These are phyloP conservation scores for Telmatherina bonti DNA, from an alignment of 2,797 vertebrate species.

Conservation along the genomic window DNA sequence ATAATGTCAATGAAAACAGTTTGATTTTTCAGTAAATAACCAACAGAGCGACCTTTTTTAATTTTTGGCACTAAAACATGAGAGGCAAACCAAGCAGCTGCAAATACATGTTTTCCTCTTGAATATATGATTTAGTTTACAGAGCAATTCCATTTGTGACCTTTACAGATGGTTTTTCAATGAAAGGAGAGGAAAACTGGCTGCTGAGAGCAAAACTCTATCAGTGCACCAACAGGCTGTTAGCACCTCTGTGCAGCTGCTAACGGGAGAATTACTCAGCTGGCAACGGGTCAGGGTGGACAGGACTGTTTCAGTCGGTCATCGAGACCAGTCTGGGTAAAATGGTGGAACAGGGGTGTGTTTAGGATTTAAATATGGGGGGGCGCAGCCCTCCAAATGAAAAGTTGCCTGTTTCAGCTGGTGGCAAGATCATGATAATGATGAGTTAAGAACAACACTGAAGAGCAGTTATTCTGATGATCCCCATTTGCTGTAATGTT, in stretches of 20 bases:
- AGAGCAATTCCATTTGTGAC: background rate
- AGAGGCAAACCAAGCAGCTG: background rate
- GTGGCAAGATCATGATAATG: no score
- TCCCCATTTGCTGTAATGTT: no score
- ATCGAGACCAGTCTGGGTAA: slow-evolving; percentile 3
- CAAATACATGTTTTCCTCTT: background rate
- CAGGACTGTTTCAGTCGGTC: slow-evolving; percentile 30
- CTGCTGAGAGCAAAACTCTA: slow-evolving; percentile 38
- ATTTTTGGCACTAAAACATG: background rate
- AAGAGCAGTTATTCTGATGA: no score
- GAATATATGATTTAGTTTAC: background rate
- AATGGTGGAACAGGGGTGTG: background rate
- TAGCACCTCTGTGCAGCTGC: slow-evolving; percentile 25
- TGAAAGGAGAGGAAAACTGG: slow-evolving; percentile 17
- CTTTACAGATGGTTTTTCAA: background rate
- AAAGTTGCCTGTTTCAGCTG: no score
- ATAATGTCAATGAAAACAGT: background rate
- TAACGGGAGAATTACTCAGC: slow-evolving; percentile 9
- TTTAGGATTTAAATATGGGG: no score
- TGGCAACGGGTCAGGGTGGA: slow-evolving; percentile 13
- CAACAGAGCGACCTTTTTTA: no score
- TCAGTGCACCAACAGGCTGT: slow-evolving; percentile 31
- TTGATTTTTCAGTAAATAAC: no score
- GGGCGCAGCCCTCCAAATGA: no score
- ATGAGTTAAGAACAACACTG: no score